Conservation (phyloP, 35 echinoderm and acorn worm genomes). For the Amphiura filiformis region DNA sequence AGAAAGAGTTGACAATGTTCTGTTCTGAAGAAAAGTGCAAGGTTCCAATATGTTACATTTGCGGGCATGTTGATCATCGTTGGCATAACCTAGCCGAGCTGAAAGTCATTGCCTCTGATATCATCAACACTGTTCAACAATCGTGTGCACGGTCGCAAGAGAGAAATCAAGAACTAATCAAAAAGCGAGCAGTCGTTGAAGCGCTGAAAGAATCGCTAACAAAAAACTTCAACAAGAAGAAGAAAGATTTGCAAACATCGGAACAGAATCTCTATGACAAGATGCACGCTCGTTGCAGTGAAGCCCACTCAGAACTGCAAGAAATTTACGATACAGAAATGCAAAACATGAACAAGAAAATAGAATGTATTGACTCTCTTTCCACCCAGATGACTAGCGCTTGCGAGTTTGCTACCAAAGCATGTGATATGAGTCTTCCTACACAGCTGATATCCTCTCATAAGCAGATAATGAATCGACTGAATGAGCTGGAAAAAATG, state of each 20-base stretch:
- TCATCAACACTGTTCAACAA: not conserved
- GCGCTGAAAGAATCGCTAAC: not conserved
- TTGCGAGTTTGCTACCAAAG: constrained; percentile 15
- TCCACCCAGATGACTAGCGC: constrained; percentile 1
- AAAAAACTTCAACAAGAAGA: not conserved
- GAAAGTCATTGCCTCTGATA: not conserved
- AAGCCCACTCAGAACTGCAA: not conserved
- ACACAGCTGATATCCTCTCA: not conserved
- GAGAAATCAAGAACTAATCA: not conserved
- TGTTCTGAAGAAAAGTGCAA: not conserved
- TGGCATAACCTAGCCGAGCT: not conserved
- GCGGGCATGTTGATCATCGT: not conserved
- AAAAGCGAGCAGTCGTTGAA: not conserved
- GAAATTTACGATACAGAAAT: not conserved
- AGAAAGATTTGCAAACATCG: not conserved
- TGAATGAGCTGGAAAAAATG: not conserved
- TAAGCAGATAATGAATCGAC: not conserved
- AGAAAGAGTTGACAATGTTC: not conserved
- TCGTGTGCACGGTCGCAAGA: not conserved
- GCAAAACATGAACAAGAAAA: not conserved
- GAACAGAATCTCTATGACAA: not conserved
- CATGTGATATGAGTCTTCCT: not conserved
- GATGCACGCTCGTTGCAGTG: not conserved
- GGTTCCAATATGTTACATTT: not conserved
- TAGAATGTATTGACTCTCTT: not conserved